phyloP scores from a whole-genome alignment of 1,140 invertebrate species.

The Drosophila sucinea region DNA sequence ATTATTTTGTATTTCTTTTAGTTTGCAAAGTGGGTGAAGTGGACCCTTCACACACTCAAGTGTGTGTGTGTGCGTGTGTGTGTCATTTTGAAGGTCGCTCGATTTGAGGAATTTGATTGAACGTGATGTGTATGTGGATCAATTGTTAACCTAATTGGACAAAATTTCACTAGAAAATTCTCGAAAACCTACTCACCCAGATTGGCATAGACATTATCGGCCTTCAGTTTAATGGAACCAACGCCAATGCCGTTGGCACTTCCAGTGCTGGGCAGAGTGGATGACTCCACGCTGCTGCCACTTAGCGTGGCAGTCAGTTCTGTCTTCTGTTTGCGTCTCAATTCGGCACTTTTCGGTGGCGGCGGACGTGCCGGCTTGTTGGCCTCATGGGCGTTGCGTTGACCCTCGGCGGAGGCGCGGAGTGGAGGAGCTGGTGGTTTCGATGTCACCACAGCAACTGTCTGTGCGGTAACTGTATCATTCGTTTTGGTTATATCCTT shows the following conservation, averaged over 20 bases:
- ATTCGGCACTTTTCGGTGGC: conserved; percentile 87
- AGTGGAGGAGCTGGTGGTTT: conserved; percentile 84
- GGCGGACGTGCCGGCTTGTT: conserved; percentile 88
- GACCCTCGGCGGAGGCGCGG: conserved; percentile 67
- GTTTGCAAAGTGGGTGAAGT: conserved; percentile 47
- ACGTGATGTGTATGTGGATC: conserved; percentile 66
- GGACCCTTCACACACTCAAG: conserved; percentile 50
- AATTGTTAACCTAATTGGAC: conserved; percentile 24
- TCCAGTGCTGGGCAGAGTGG: conserved; percentile 31
- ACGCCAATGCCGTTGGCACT: conserved; percentile 22
- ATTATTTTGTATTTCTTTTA: conserved; percentile 37
- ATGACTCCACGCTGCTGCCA: conserved; percentile 62
- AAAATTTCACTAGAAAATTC: conserved; percentile 20
- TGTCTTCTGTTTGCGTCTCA: conserved; percentile 86
- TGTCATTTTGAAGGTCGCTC: conserved; percentile 66
- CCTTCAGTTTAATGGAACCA: conserved; percentile 83
- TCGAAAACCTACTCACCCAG: conserved; percentile 84
- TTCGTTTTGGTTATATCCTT: conserved; percentile 84
- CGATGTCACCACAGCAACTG: conserved; percentile 83
- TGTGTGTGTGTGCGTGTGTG: conserved; percentile 11
- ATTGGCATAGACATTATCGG: conserved; percentile 91
- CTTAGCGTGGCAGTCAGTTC: conserved; percentile 66
- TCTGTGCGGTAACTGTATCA: conserved; percentile 75
- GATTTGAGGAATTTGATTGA: conserved; percentile 46
- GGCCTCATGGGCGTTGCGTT: conserved; percentile 83